These are phyloP conservation scores for Coturnix japonica DNA, from an alignment of 2,113 vertebrate species.

Conservation along the genomic window DNA sequence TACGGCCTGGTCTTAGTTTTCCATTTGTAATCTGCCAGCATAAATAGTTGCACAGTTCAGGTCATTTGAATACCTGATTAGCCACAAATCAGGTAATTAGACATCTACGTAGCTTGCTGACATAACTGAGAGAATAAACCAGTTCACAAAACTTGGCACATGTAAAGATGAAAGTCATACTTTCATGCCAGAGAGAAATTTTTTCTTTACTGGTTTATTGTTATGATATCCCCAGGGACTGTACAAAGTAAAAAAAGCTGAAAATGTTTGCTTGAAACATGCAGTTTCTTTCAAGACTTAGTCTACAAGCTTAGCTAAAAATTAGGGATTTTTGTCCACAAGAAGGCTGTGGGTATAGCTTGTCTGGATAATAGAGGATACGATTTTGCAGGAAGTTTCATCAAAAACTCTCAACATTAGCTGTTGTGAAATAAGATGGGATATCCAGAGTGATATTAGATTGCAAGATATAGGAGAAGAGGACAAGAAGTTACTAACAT, in stretches of 20 bases:
- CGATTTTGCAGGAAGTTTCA: background rate
- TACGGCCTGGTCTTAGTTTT: slow-evolving; percentile 58
- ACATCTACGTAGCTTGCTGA: background rate
- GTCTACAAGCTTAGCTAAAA: background rate
- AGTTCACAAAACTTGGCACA: slow-evolving; percentile 40
- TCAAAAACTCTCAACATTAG: background rate
- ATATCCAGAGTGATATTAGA: background rate
- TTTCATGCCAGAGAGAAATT: slow-evolving; percentile 30
- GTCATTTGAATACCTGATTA: slow-evolving; percentile 48
- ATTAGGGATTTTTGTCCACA: background rate
- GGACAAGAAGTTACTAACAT: background rate
- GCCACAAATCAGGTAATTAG: slow-evolving; percentile 54
- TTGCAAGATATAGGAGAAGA: background rate
- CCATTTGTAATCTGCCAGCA: slow-evolving; percentile 51
- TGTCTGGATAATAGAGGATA: background rate
- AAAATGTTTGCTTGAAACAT: slow-evolving; percentile 9
- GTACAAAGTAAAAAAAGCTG: slow-evolving; percentile 1
- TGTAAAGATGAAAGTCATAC: background rate
- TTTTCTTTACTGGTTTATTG: slow-evolving; percentile 47
- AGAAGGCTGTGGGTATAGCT: background rate
- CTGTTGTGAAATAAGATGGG: background rate
- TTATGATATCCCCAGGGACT: background rate
- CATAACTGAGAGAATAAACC: slow-evolving; percentile 19
- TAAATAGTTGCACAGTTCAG: slow-evolving; percentile 31
- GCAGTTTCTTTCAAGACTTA: background rate